phyloP scores from a whole-genome alignment of 2,113 vertebrate genomes.

The Centropristis striata region DNA sequence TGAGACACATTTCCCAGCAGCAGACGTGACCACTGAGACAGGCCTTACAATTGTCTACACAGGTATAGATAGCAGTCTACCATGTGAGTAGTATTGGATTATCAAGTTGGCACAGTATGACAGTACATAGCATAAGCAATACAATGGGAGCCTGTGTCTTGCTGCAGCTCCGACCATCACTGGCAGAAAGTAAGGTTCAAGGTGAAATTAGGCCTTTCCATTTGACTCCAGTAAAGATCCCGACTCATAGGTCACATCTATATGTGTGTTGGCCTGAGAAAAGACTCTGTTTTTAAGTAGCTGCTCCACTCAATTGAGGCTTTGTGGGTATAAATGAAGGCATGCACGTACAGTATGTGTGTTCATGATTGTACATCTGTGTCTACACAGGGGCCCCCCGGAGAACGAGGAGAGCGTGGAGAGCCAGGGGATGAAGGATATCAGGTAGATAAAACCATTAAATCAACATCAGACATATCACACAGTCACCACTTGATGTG shows the following conservation, averaged over 20 bases:
- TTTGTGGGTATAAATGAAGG: constrained; percentile 5
- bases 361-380: constrained; percentile 62
- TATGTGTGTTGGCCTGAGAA: constrained; percentile 3
- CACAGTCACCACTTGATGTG: not conserved
- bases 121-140: constrained; percentile 5
- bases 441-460: constrained; percentile 84
- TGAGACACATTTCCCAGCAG: constrained; percentile 35
- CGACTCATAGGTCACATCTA: constrained; percentile 2
- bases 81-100: constrained; percentile 20
- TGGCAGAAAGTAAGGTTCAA: constrained; percentile 7
- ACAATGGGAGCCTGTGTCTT: constrained; percentile 43
- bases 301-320: not conserved
- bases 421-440: constrained; percentile 93
- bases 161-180: not conserved
- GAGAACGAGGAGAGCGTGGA: constrained; percentile 92
- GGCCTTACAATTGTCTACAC: constrained; percentile 1
- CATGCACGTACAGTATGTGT: constrained; percentile 25
- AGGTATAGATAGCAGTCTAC: constrained; percentile 2
- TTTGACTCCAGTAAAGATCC: constrained; percentile 22
- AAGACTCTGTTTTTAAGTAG: constrained; percentile 17
- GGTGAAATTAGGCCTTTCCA: constrained; percentile 19
- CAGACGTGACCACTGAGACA: not conserved
- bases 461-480: constrained; percentile 22
- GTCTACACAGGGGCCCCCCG: constrained; percentile 88
- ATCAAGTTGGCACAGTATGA: constrained; percentile 39